Conservation (phyloP, 2,797 vertebrate species). For the Fratercula arctica region DNA sequence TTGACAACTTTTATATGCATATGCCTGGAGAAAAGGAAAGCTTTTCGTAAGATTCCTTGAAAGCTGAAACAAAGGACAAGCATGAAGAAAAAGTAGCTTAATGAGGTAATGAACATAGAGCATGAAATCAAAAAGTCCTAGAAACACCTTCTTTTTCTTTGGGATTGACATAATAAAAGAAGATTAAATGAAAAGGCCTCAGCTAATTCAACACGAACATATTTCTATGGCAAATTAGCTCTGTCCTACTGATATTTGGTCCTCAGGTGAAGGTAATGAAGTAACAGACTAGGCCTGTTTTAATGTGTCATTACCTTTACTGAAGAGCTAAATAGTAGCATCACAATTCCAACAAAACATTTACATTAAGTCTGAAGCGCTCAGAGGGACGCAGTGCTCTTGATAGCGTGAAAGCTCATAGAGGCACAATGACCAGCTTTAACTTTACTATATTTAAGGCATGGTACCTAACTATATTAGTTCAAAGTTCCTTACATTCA, state of each 20-base stretch:
- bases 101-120: background rate
- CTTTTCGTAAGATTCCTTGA: background rate
- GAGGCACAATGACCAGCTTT: background rate
- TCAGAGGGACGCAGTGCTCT: background rate
- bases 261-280: background rate
- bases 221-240: background rate
- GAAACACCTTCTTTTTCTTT: background rate
- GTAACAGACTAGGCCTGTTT: background rate
- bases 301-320: background rate
- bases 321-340: background rate
- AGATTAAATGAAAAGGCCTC: background rate
- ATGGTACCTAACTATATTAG: background rate
- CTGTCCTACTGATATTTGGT: background rate
- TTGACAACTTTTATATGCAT: conserved; percentile 72
- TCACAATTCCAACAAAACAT: background rate
- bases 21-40: conserved; percentile 49
- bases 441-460: conserved; percentile 10
- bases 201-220: background rate
- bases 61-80: conserved; percentile 32
- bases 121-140: background rate
- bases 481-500: conserved; percentile 1
- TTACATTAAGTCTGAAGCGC: background rate
- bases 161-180: background rate
- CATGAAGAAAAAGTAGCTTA: background rate
- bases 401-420: rapidly evolving